Conservation (phyloP, 1,140 invertebrate genomes). For the Plectrocnemia conspersa region DNA sequence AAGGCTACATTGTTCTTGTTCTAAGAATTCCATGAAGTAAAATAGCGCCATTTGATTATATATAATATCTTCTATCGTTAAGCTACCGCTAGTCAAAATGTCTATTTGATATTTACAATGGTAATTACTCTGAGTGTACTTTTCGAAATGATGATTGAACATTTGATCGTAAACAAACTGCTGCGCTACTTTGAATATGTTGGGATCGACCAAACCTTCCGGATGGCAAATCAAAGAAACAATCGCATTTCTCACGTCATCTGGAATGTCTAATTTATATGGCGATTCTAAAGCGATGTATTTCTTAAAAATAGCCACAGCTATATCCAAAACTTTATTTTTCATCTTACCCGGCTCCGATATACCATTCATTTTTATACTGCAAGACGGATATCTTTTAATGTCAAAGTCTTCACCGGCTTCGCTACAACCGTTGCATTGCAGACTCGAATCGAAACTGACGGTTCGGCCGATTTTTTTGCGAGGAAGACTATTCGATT, state of each 20-base stretch:
- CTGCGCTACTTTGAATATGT: conserved; percentile 55
- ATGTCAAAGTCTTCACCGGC: not conserved
- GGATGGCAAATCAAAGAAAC: conserved; percentile 50
- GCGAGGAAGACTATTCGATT: conserved; percentile 3
- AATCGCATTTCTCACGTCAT: conserved; percentile 45
- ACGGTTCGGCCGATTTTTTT: conserved; percentile 20
- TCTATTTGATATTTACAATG: conserved; percentile 89
- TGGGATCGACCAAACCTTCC: conserved; percentile 44
- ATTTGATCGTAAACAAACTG: conserved; percentile 61
- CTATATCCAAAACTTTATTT: conserved; percentile 30
- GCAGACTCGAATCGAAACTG: conserved; percentile 28
- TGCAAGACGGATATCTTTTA: not conserved
- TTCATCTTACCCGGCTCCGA: conserved; percentile 16
- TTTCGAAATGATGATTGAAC: conserved; percentile 59
- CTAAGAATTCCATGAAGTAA: conserved; percentile 93
- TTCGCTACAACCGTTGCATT: conserved; percentile 9
- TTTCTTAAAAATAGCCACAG: conserved; percentile 48
- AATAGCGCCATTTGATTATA: conserved; percentile 86
- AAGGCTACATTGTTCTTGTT: conserved; percentile 76
- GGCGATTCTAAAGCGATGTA: conserved; percentile 51
- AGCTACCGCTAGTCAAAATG: conserved; percentile 70
- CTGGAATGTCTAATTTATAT: conserved; percentile 45
- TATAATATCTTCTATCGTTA: conserved; percentile 79
- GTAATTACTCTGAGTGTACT: conserved; percentile 72
- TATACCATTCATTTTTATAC: not conserved